These are phyloP conservation scores for Pseudobourletiella spinata DNA, from an alignment of 1,140 invertebrate species.

Conservation along the genomic window DNA sequence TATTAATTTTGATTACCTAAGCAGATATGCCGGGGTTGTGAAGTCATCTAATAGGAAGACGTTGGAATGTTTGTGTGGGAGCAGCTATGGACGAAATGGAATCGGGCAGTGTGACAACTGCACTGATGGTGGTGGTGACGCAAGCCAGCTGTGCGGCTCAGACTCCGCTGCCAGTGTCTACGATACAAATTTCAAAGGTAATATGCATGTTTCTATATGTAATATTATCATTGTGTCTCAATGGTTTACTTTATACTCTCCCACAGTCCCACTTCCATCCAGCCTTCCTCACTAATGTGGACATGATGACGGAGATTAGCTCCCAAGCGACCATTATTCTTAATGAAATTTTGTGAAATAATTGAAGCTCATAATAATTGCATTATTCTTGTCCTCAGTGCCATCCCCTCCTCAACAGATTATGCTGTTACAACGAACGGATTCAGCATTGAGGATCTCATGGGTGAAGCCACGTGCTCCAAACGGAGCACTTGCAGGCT, in stretches of 20 bases:
- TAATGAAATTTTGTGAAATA: too few relatives aligned
- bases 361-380: not conserved
- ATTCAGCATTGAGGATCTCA: constrained; percentile 43
- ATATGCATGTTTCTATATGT: too few relatives aligned
- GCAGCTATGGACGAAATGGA: constrained; percentile 40
- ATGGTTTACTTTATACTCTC: too few relatives aligned
- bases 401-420: constrained; percentile 35
- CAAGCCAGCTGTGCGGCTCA: constrained; percentile 42
- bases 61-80: constrained; percentile 43
- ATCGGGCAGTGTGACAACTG: constrained; percentile 43
- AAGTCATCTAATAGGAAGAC: not conserved
- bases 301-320: too few relatives aligned
- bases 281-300: too few relatives aligned
- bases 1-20: not conserved
- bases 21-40: constrained; percentile 29
- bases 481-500: constrained; percentile 53
- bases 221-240: too few relatives aligned
- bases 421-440: constrained; percentile 27
- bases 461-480: constrained; percentile 51
- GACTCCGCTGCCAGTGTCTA: constrained; percentile 44
- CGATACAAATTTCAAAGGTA: constrained; percentile 45
- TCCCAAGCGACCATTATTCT: too few relatives aligned
- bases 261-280: too few relatives aligned
- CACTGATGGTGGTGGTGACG: constrained; percentile 34
- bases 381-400: constrained; percentile 28